Base-by-base conservation (phyloP, 2,113 vertebrate species). In the Chaenocephalus aceratus region DNA sequence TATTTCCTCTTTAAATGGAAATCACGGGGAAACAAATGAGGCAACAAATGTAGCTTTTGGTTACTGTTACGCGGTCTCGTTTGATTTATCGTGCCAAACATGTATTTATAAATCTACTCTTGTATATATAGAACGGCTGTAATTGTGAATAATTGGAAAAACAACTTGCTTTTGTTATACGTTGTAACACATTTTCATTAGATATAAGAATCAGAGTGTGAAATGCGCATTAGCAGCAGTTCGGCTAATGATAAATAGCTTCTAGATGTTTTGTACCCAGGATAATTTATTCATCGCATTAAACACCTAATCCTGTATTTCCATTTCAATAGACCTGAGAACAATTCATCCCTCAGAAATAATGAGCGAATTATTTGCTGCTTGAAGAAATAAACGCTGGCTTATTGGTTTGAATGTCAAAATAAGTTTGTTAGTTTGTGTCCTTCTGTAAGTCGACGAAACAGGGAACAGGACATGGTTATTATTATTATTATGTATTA, bases 91-190 rank as follows among this genome's bases (percentile, higher is more conserved):
- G 66, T 45, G 23, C 36, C 16, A 63, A 82, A 68, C 46, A 53
- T 58, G 52, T 81, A 77, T 79, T 57, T 52, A 34, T 81, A 44
- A 9, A 13, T 63, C 48, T 21, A 14, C 45, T 18, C 36, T 1
- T 34, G 30, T 16, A 5, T 45, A 59, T 75, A 11, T 5, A 62
- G 26, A 56, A 5, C 7, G 11, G 18, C 51, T 60, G 63, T 49
- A 77, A 83, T 73, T 51, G 62, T 11, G 51, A 9, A 66, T 75
- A 89, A 79, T 67, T 56, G 56, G 73, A 54, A 72, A 69, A 62
- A 30, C 52, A 10, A 52, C 36, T 0, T 6, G 26, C 10, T 62
- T 36, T 51, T 75, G 66, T 69, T 21, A 1, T 21, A 21, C 21
- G 21, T 21, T 21, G 21, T 21, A 21, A 21, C 21, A 21, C 48